Evolutionary conservation across 2,113 vertebrate species (phyloP).

Genomic region (Carassius auratus): DNA sequence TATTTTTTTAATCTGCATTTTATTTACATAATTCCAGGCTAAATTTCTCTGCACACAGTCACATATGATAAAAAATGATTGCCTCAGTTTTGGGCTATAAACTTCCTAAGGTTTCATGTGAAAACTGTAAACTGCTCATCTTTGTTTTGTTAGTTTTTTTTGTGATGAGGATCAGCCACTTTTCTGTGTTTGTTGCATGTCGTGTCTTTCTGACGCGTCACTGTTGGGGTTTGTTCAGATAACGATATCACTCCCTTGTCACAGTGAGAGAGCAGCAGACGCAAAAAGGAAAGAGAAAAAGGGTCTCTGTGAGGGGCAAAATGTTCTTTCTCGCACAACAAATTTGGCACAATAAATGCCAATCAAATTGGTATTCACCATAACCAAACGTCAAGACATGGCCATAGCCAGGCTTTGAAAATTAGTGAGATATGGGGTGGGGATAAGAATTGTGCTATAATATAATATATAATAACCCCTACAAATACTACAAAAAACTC

Average conservation of each 20-base stretch:
- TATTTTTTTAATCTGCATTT: conserved; percentile 63
- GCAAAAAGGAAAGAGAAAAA: neutral
- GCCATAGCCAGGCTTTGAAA: no score
- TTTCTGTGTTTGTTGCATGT: neutral
- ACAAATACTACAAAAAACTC: no score
- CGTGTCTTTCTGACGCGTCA: conserved; percentile 1
- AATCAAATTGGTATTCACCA: neutral
- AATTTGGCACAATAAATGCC: neutral
- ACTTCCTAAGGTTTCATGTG: conserved; percentile 37
- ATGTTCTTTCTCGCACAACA: neutral
- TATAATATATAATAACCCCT: no score
- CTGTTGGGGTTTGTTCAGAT: conserved; percentile 25
- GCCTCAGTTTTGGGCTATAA: conserved; percentile 41
- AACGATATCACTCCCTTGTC: conserved; percentile 23
- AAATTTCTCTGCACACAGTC: conserved; percentile 50
- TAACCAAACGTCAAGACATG: neutral
- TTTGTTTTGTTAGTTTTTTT: neutral
- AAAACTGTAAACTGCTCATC: neutral
- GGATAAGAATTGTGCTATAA: no score
- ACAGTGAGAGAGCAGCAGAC: neutral
- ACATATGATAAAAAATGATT: conserved; percentile 60
- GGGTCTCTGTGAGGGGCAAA: conserved; percentile 16
- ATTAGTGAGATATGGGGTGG: no score
- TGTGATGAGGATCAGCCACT: neutral
- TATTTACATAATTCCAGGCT: conserved; percentile 64